These are phyloP conservation scores for Lanistes nyassanus DNA, from an alignment of 1,140 invertebrate species.

Conservation along the genomic window DNA sequence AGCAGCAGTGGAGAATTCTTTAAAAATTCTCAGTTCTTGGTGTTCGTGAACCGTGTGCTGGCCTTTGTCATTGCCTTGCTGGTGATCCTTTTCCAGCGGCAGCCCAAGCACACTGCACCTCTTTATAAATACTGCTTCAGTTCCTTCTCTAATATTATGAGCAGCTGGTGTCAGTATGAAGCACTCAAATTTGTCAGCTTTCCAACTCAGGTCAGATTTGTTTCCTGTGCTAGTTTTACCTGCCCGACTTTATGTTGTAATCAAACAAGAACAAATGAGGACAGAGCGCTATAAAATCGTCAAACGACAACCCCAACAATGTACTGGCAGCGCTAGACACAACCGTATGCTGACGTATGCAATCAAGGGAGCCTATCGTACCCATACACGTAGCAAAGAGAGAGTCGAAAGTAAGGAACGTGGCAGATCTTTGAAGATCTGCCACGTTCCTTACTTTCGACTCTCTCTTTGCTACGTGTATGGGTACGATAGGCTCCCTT, in stretches of 20 bases:
- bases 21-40: conserved; percentile 93
- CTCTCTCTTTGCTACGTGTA: no score
- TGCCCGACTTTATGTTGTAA: not conserved
- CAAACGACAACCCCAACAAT: no score
- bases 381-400: no score
- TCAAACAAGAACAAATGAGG: no score
- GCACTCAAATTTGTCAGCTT: conserved; percentile 98
- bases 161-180: conserved; percentile 99
- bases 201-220: conserved; percentile 81
- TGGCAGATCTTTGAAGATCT: no score
- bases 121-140: conserved; percentile 97
- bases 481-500: no score
- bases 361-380: no score
- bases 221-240: not conserved
- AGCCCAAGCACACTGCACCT: conserved; percentile 82
- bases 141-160: conserved; percentile 97
- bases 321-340: no score
- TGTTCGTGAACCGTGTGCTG: conserved; percentile 91
- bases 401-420: no score
- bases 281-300: no score
- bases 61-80: conserved; percentile 82
- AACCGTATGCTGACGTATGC: no score
- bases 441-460: no score
- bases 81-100: conserved; percentile 70
- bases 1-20: conserved; percentile 72